These are phyloP conservation scores for Clepsis dumicolana DNA, from an alignment of 2,888 invertebrate species.

Conservation along the genomic window DNA sequence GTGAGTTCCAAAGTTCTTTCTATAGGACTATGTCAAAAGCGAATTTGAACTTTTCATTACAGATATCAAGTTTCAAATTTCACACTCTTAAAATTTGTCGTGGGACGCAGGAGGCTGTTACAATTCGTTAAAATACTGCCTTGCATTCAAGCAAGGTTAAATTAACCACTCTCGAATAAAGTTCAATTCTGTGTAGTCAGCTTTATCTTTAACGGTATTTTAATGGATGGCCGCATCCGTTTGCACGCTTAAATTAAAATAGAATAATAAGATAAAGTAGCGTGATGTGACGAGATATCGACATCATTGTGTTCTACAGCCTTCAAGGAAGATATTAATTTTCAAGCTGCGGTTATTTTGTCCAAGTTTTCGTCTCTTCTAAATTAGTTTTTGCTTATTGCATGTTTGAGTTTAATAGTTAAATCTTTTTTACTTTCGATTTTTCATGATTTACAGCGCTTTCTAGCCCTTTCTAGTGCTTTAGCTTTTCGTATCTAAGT, in stretches of 20 bases:
- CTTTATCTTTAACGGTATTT: background rate
- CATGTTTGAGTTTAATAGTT: background rate
- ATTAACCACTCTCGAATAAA: background rate
- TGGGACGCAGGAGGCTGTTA: background rate
- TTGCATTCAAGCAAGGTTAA: background rate
- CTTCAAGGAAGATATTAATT: background rate
- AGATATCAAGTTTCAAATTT: too few species aligned
- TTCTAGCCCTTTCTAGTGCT: background rate
- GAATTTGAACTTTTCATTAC: too few species aligned
- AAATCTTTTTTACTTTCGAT: background rate
- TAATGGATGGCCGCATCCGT: slow-evolving; percentile 3
- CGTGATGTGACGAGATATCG: slow-evolving; percentile 7
- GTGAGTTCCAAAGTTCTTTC: too few species aligned
- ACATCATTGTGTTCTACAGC: background rate
- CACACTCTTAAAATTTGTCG: too few species aligned
- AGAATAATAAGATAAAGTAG: slow-evolving; percentile 2
- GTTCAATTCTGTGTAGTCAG: background rate
- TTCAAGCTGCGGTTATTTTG: background rate
- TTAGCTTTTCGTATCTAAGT: background rate
- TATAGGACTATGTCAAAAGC: too few species aligned
- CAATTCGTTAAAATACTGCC: background rate
- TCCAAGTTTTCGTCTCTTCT: background rate
- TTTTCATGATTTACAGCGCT: background rate
- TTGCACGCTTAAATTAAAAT: slow-evolving; percentile 15
- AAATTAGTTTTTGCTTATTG: background rate